These are phyloP conservation scores for Melieria omissa DNA, from an alignment of 2,888 invertebrate species.

Conservation along the genomic window DNA sequence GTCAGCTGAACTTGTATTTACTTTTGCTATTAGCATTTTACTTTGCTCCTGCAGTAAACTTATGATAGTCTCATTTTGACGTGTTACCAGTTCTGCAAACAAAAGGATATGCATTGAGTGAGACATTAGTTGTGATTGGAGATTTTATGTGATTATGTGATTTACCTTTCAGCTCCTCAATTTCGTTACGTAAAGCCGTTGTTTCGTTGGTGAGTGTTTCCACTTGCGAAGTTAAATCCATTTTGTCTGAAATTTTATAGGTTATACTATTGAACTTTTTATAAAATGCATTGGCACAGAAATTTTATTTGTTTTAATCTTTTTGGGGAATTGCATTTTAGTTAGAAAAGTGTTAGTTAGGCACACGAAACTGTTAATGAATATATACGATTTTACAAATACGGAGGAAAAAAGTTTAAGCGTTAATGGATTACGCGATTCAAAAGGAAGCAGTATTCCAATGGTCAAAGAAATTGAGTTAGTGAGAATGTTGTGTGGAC, in stretches of 20 bases:
- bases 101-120: neutral
- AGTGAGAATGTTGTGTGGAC: too few species aligned
- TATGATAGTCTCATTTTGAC: constrained; percentile 30
- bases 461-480: too few species aligned
- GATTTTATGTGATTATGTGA: too few species aligned
- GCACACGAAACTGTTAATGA: too few species aligned
- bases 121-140: neutral
- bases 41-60: constrained; percentile 25
- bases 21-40: constrained; percentile 3
- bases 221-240: constrained; percentile 27
- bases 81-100: constrained; percentile 20
- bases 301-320: neutral
- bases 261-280: constrained; percentile 20
- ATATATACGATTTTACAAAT: too few species aligned
- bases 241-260: constrained; percentile 29
- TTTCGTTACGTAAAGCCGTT: constrained; percentile 16
- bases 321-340: neutral
- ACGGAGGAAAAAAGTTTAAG: too few species aligned
- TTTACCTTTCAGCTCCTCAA: constrained; percentile 21
- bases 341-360: too few species aligned
- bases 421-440: too few species aligned
- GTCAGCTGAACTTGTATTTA: neutral
- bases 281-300: constrained; percentile 12
- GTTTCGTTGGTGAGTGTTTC: constrained; percentile 23
- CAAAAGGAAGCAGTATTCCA: too few species aligned